Evolutionary conservation across 2,888 invertebrate species (phyloP), one percentile per base, ranked within the genome.

Genomic region (Odontocerum albicorne): DNA sequence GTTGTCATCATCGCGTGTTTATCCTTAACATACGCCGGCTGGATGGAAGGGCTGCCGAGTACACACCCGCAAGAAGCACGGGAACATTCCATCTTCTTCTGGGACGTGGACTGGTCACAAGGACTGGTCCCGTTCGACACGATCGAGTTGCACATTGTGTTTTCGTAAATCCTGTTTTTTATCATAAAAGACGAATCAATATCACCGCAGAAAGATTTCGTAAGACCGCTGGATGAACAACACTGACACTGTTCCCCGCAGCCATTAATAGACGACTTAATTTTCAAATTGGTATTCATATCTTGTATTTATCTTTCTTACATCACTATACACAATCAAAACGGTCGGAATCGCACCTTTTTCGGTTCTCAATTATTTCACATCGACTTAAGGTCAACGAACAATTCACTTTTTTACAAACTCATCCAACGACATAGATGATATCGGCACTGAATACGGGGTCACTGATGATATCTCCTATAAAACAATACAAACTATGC

Each of bases 11-110:
- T 16, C 33, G 46, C 27, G 33, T 33, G 39, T 31, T 46, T 53
- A 16, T 40, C 39, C 7, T 16, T 13, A 2, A 43, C 20, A 44
- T 49, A 54, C 10, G 19, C 22, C 20, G 40, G 16, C 12, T 17
- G 17, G 4, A 35, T 4, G 8, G 43, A 15, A 21, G 21, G 3
- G 12, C n/a, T 15, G 19, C 33, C 38, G 1, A 42, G 10, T 33
- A 15, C 19, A 33, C 51, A 54, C 7, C 53, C 53, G 42, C 53
- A 54, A 7, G 50, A 16, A 4, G 50, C 49, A 13, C 49, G 53
- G 35, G 55, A 55, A 55, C 46, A 35, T 43, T 53, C 51, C 49
- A 52, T 36, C 49, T 50, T 57, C 42, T 59, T 59, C 53, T 52
- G 50, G 40, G 55, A 59, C 40, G 40, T 32, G 31, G 38, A 42